Evolutionary conservation across 35 echinoderm and acorn worm species (phyloP).

Genomic region (Diadema setosum): DNA sequence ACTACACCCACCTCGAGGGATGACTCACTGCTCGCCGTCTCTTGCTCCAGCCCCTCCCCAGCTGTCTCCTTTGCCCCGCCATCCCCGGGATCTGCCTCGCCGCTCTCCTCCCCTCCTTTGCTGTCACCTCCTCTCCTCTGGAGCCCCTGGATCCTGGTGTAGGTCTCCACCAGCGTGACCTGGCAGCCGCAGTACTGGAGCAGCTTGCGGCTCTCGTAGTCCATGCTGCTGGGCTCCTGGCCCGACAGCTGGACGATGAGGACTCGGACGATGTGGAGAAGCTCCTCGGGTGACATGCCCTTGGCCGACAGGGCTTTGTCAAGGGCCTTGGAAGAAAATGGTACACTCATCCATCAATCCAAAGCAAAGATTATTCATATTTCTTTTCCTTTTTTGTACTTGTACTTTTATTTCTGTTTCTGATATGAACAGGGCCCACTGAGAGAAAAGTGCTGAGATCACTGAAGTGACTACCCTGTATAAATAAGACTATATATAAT

Average conservation of each 20-base stretch:
- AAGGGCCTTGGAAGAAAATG: conserved; percentile 42
- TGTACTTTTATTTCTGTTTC: too few relatives aligned
- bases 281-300: conserved; percentile 48
- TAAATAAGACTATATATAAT: too few relatives aligned
- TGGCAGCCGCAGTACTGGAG: conserved; percentile 88
- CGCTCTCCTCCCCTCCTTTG: not conserved
- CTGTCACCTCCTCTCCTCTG: conserved; percentile 6
- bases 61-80: not conserved
- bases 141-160: conserved; percentile 55
- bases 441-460: too few relatives aligned
- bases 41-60: not conserved
- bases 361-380: too few relatives aligned
- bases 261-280: conserved; percentile 40
- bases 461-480: too few relatives aligned
- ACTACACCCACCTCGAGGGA: too few relatives aligned
- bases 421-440: too few relatives aligned
- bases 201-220: conserved; percentile 87
- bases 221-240: conserved; percentile 51
- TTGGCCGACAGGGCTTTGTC: conserved; percentile 73
- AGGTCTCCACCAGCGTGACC: conserved; percentile 62
- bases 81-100: not conserved
- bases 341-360: too few relatives aligned
- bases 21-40: not conserved
- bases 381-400: too few relatives aligned
- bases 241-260: conserved; percentile 25